Conservation (phyloP, 2,797 vertebrate species). For the Manis crassicaudata region DNA sequence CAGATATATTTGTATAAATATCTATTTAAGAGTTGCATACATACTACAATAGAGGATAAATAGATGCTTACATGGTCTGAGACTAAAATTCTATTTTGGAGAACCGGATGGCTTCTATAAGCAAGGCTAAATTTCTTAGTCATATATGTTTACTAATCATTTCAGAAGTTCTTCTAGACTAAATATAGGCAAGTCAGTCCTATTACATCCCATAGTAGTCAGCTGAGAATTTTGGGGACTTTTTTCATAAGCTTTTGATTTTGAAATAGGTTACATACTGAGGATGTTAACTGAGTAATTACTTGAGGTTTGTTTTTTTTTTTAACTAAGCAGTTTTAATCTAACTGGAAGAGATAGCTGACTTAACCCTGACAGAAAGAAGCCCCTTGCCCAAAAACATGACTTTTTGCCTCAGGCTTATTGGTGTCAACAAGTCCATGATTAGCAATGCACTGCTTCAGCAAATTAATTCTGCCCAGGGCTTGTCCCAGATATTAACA, state of each 20-base stretch:
- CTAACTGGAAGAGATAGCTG: background rate
- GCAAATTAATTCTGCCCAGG: background rate
- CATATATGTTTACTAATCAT: background rate
- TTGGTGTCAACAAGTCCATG: background rate
- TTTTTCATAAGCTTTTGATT: slow-evolving; percentile 22
- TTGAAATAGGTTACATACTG: background rate
- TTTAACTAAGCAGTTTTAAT: background rate
- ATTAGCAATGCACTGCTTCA: background rate
- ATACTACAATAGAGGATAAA: background rate
- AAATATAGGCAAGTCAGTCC: background rate
- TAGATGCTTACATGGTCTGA: background rate
- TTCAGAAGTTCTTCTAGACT: background rate
- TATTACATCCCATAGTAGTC: background rate
- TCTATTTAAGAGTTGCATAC: background rate
- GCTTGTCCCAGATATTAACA: background rate
- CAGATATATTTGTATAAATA: background rate
- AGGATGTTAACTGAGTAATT: slow-evolving; percentile 34
- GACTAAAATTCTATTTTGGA: background rate
- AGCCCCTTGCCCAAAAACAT: background rate
- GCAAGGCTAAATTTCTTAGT: background rate
- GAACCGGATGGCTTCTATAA: background rate
- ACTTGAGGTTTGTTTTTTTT: background rate
- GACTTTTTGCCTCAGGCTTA: background rate
- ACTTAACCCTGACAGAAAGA: background rate
- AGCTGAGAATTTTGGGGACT: background rate